These are phyloP conservation scores for Drosophila malerkotliana DNA, from an alignment of 1,140 invertebrate genomes.

Conservation along the genomic window DNA sequence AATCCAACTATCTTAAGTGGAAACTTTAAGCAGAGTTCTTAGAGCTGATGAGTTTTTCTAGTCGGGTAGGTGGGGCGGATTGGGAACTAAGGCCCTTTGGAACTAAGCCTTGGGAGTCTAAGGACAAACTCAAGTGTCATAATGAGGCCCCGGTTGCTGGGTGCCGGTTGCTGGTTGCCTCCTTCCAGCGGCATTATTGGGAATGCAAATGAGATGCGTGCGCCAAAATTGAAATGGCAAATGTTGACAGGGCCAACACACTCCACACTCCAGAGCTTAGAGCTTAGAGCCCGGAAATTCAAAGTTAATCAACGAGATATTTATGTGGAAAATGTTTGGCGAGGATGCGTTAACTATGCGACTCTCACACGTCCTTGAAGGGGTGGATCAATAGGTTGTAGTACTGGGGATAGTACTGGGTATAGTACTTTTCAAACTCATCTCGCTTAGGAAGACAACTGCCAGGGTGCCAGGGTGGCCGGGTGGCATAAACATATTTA, in stretches of 20 bases:
- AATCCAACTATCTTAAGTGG: too few species aligned
- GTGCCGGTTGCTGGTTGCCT: background rate
- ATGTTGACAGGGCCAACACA: conserved; percentile 55
- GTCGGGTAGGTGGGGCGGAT: too few species aligned
- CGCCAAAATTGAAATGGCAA: conserved; percentile 64
- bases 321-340: conserved; percentile 47
- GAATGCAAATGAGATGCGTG: conserved; percentile 64
- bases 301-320: conserved; percentile 68
- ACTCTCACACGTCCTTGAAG: background rate
- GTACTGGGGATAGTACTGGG: background rate
- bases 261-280: too few species aligned
- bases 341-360: conserved; percentile 40
- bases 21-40: too few species aligned
- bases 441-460: conserved; percentile 15
- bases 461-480: background rate
- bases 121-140: conserved; percentile 37
- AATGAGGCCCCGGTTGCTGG: conserved; percentile 25
- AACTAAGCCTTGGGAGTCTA: background rate
- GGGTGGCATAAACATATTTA: conserved; percentile 54
- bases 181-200: conserved; percentile 31
- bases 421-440: background rate
- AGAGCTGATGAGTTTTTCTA: too few species aligned
- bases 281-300: conserved; percentile 30
- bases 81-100: too few species aligned
- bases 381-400: conserved; percentile 35